These are phyloP conservation scores for Heliconius erato DNA, from an alignment of 2,888 invertebrate species.

Conservation along the genomic window DNA sequence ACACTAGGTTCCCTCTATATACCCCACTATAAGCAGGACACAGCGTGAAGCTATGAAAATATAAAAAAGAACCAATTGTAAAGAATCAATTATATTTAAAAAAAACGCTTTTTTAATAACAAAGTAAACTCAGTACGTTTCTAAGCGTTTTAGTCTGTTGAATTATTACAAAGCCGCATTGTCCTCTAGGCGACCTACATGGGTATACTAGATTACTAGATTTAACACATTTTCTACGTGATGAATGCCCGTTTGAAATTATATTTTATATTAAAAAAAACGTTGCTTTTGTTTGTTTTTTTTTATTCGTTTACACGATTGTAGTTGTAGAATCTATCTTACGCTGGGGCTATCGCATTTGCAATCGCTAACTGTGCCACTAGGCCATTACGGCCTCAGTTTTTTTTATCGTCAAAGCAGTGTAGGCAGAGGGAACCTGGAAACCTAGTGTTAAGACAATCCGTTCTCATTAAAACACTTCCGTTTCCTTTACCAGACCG, in stretches of 20 bases:
- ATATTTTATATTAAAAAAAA: conserved; percentile 2
- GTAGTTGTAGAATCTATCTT: no score
- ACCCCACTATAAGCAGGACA: no score
- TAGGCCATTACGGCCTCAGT: no score
- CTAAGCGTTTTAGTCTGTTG: conserved; percentile 2
- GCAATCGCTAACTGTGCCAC: no score
- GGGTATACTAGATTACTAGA: conserved; percentile 4
- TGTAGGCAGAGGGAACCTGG: not conserved
- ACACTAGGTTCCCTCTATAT: no score
- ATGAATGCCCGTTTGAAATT: not conserved
- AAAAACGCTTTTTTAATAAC: not conserved
- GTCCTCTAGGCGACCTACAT: conserved; percentile 24
- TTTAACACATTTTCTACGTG: conserved; percentile 1
- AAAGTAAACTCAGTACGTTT: not conserved
- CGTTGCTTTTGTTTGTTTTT: not conserved
- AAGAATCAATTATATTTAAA: no score
- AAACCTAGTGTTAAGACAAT: not conserved
- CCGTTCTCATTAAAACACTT: not conserved
- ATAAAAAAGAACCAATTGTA: no score
- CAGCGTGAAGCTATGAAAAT: no score
- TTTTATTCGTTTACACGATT: not conserved
- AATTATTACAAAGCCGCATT: not conserved
- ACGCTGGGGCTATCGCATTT: no score
- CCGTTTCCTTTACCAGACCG: not conserved
- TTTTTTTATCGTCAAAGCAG: no score